These are phyloP conservation scores for Cerastis leucographa DNA, from an alignment of 2,888 invertebrate species.

Conservation along the genomic window DNA sequence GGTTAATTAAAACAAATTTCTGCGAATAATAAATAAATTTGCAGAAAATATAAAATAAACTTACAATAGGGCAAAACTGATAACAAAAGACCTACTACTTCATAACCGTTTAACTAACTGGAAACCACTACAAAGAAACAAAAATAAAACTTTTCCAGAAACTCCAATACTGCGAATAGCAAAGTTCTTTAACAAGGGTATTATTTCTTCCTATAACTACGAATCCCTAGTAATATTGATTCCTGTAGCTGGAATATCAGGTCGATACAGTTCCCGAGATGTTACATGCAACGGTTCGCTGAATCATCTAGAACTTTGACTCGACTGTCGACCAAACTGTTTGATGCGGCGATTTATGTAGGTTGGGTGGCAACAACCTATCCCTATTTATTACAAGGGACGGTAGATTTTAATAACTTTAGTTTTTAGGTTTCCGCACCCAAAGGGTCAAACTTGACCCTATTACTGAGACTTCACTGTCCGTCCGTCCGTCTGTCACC, in stretches of 20 bases:
- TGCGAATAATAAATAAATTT: neutral
- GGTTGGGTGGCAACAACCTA: neutral
- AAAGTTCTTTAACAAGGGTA: neutral
- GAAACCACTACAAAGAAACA: neutral
- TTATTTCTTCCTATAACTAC: constrained; percentile 14
- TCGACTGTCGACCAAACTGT: constrained; percentile 7
- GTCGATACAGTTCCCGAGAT: constrained; percentile 31
- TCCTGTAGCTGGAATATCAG: constrained; percentile 15
- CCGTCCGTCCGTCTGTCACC: too few species aligned
- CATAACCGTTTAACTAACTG: neutral
- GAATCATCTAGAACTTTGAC: neutral
- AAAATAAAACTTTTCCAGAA: constrained; percentile 2
- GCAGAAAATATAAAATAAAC: neutral
- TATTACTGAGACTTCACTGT: too few species aligned
- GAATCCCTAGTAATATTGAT: constrained; percentile 17
- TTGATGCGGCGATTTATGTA: neutral
- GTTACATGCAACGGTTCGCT: constrained; percentile 9
- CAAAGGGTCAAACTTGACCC: too few species aligned
- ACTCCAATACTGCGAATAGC: constrained; percentile 10
- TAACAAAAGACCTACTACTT: neutral
- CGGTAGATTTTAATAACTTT: neutral
- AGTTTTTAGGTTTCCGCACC: too few species aligned
- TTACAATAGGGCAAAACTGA: neutral
- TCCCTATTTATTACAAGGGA: neutral
- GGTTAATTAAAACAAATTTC: too few species aligned